These are phyloP conservation scores for Ichneumon xanthorius DNA, from an alignment of 2,888 invertebrate species.

Conservation along the genomic window DNA sequence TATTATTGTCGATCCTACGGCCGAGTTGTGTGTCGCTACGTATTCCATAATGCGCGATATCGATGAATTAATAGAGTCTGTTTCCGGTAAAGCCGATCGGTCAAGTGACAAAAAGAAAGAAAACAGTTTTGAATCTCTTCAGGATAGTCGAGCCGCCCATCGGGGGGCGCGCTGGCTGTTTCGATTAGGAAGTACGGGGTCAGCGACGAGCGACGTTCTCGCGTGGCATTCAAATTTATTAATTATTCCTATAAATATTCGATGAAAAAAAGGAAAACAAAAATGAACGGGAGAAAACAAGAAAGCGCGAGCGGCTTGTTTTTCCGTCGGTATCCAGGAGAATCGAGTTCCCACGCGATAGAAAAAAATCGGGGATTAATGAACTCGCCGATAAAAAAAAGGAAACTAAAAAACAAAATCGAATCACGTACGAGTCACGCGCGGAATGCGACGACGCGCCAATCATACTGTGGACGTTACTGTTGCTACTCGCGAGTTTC, in stretches of 20 bases:
- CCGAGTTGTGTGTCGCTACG: neutral
- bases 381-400: neutral
- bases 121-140: neutral
- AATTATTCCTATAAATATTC: neutral
- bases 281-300: neutral
- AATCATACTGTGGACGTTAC: slow-evolving; percentile 24
- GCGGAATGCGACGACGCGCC: slow-evolving; percentile 4
- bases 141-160: neutral
- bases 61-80: slow-evolving; percentile 3
- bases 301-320: neutral
- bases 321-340: no score
- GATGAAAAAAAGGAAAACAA: neutral
- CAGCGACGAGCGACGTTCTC: neutral
- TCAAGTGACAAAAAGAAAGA: neutral
- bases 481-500: slow-evolving; percentile 17
- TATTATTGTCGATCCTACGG: neutral
- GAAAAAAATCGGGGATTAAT: neutral
- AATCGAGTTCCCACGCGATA: no score
- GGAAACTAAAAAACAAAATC: neutral
- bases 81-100: neutral
- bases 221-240: neutral
- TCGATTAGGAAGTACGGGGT: neutral
- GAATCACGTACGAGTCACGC: slow-evolving; percentile 52
- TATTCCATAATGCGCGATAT: neutral
- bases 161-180: neutral